Evolutionary conservation across 2,113 vertebrate species (phyloP).

Genomic region (Ageneiosus marmoratus): DNA sequence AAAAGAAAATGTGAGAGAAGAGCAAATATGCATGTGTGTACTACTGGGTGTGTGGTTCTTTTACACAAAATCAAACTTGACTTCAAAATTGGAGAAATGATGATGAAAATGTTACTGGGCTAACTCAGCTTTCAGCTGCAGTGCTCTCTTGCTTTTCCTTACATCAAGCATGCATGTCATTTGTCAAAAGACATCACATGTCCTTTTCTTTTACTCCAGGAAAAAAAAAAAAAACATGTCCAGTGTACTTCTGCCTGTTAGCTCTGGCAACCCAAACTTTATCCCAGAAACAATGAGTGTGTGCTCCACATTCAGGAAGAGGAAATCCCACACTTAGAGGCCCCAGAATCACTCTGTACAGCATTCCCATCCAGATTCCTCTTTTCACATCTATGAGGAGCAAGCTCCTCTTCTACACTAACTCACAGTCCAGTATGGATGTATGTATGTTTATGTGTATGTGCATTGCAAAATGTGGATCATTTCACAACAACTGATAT

Average conservation of each 20-base stretch:
- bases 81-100: neutral
- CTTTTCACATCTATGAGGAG: neutral
- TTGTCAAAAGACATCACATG: neutral
- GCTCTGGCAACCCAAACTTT: neutral
- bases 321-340: constrained; percentile 14
- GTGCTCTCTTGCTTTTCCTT: neutral
- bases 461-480: neutral
- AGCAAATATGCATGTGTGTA: neutral
- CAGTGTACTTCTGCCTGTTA: neutral
- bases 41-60: neutral
- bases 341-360: neutral
- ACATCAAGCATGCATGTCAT: neutral
- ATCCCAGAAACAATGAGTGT: neutral
- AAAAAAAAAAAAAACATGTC: no score
- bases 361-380: neutral
- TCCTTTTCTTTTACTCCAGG: neutral
- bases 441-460: neutral
- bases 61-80: neutral
- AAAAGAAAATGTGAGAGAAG: neutral
- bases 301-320: neutral
- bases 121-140: neutral
- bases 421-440: no score
- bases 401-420: no score
- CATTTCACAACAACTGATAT: neutral
- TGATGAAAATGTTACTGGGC: neutral